These are phyloP conservation scores for Drosophila lini DNA, from an alignment of 1,140 invertebrate genomes.

Conservation along the genomic window DNA sequence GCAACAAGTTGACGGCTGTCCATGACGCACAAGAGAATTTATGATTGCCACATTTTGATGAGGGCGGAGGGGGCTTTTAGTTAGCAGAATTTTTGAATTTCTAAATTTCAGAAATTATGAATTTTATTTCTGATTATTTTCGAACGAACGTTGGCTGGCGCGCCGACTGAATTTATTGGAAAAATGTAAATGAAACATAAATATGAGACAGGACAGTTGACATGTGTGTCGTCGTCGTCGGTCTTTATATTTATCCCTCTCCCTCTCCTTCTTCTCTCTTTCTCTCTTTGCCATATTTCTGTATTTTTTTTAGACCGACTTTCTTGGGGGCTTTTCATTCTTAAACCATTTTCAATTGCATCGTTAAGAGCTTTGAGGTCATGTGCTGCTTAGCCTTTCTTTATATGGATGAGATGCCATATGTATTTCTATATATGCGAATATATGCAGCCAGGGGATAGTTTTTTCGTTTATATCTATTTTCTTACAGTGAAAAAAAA, in stretches of 20 bases:
- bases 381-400: conserved; percentile 38
- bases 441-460: conserved; percentile 9
- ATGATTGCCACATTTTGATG: conserved; percentile 63
- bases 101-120: conserved; percentile 66
- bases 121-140: conserved; percentile 52
- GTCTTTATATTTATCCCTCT: conserved; percentile 8
- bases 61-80: not conserved
- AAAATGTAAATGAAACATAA: conserved; percentile 79
- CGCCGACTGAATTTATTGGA: conserved; percentile 67
- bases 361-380: conserved; percentile 62
- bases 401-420: conserved; percentile 11
- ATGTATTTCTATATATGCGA: conserved; percentile 22
- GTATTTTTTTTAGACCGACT: conserved; percentile 10
- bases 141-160: conserved; percentile 4
- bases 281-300: not conserved
- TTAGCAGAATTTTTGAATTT: not conserved
- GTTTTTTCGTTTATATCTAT: conserved; percentile 14
- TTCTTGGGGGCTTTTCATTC: conserved; percentile 11
- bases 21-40: conserved; percentile 76
- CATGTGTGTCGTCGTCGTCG: conserved; percentile 21
- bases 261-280: not conserved
- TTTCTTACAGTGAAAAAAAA: not conserved
- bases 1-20: conserved; percentile 79
- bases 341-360: conserved; percentile 68
- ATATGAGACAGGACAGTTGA: conserved; percentile 45